Conservation (phyloP, 2,888 invertebrate species). For the Perdita meconis region DNA sequence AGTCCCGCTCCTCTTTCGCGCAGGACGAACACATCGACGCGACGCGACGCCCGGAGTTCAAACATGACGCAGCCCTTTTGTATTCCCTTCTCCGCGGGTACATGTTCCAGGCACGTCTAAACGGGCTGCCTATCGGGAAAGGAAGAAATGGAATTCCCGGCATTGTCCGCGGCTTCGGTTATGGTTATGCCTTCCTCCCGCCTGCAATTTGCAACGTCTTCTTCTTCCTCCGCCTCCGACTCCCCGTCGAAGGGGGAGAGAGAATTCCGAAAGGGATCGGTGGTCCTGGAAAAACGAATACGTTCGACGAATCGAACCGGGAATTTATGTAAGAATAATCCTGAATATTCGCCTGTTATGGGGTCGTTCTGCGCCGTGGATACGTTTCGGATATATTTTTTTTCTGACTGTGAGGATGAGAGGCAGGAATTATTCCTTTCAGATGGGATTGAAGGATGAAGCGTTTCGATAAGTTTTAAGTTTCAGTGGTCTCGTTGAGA, state of each 20-base stretch:
- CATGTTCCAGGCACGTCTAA: constrained; percentile 38
- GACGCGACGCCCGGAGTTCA: constrained; percentile 25
- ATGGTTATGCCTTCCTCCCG: constrained; percentile 40
- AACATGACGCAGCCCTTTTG: constrained; percentile 60
- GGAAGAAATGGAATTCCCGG: constrained; percentile 54
- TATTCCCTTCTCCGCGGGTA: constrained; percentile 16
- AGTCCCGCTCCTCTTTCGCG: constrained; percentile 49
- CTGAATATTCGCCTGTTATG: constrained; percentile 1
- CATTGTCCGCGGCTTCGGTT: constrained; percentile 54
- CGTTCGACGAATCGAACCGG: constrained; percentile 16
- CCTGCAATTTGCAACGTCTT: constrained; percentile 48
- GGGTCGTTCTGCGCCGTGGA: constrained; percentile 1
- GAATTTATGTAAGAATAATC: constrained; percentile 26
- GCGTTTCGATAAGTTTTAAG: background rate
- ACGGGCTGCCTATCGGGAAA: constrained; percentile 45
- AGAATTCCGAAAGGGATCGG: constrained; percentile 19
- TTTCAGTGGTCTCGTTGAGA: background rate
- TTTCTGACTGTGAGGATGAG: background rate
- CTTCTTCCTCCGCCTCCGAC: constrained; percentile 15
- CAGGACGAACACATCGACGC: constrained; percentile 34
- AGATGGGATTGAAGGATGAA: background rate
- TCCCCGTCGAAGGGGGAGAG: background rate
- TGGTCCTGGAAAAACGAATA: background rate
- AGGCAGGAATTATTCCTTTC: background rate
- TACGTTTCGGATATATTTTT: background rate